Percentiles rank a stretch among this genome's conserved stretches.
These are phyloP conservation scores for Amphipoea lucens DNA, from an alignment of 2,888 invertebrate genomes.

Conservation along the genomic window DNA sequence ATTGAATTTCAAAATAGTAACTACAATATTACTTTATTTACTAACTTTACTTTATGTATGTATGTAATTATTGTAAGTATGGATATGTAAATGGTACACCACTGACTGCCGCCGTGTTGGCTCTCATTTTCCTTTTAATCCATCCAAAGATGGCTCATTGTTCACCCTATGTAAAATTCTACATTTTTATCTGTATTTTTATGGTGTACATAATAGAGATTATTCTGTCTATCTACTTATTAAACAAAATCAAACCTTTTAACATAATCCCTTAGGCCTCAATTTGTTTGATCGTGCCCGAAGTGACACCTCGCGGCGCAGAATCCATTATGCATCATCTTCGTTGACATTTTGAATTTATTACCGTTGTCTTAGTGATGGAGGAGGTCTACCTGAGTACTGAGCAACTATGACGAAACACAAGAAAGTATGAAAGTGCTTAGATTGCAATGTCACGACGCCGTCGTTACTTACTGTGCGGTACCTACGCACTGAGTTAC, in stretches of 20 bases:
- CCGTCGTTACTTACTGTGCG: slow-evolving; percentile 31
- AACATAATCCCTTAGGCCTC: slow-evolving; percentile 21
- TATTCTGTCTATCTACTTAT: neutral
- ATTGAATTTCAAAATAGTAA: neutral
- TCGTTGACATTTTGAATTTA: slow-evolving; percentile 87
- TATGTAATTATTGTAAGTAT: neutral
- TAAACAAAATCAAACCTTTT: slow-evolving; percentile 36
- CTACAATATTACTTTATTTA: too few species aligned
- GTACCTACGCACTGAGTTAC: slow-evolving; percentile 39
- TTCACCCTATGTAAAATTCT: neutral
- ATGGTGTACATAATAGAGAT: neutral
- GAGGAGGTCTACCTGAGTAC: slow-evolving; percentile 76
- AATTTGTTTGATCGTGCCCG: slow-evolving; percentile 57
- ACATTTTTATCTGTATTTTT: neutral
- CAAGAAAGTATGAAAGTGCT: slow-evolving; percentile 70
- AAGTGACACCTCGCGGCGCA: slow-evolving; percentile 79
- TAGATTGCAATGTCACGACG: slow-evolving; percentile 67
- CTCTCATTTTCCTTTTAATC: neutral
- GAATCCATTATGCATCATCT: slow-evolving; percentile 85
- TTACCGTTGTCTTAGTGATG: slow-evolving; percentile 83
- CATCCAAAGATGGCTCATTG: neutral
- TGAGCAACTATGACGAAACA: slow-evolving; percentile 64
- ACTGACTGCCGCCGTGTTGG: neutral
- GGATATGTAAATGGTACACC: neutral
- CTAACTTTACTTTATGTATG: neutral